Conservation (phyloP, 2,113 vertebrate genomes). For the Emberiza fucata region DNA sequence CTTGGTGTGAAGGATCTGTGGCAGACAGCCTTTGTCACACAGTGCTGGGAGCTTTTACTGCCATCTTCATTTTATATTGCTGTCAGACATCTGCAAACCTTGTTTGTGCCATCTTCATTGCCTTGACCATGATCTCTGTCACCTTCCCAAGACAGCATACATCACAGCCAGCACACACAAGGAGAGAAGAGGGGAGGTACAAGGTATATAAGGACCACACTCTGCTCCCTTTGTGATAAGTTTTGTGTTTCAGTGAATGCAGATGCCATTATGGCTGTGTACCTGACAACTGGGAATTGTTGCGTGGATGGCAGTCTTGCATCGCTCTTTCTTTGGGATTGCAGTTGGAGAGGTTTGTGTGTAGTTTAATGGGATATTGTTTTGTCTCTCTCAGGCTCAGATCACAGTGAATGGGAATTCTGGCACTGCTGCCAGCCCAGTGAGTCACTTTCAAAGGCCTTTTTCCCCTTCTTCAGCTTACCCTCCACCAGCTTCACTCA, state of each 20-base stretch:
- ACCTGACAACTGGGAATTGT: not conserved
- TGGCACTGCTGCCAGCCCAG: conserved; percentile 75
- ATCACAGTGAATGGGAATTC: conserved; percentile 89
- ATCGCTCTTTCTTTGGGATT: not conserved
- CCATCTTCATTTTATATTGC: not conserved
- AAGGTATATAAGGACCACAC: not conserved
- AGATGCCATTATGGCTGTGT: not conserved
- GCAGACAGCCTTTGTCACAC: not conserved
- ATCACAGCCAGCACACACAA: not conserved
- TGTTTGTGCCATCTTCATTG: not conserved
- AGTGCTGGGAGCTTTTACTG: not conserved
- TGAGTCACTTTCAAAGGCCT: conserved; percentile 85
- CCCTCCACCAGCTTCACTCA: conserved; percentile 82
- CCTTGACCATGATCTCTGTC: not conserved
- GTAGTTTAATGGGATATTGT: conserved; percentile 48
- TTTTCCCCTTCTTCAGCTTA: conserved; percentile 87
- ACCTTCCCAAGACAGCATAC: not conserved
- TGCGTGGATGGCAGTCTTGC: not conserved
- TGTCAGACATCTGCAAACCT: not conserved
- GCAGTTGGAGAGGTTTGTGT: not conserved
- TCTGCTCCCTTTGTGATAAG: not conserved
- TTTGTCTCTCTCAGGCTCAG: conserved; percentile 81
- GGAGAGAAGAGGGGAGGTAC: not conserved
- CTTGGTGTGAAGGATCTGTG: not conserved
- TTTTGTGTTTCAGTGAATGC: conserved; percentile 40